Percentiles rank a stretch among this genome's conserved stretches.
Conservation (phyloP, 2,797 vertebrate species). For the Melanotaenia pygmaea region DNA sequence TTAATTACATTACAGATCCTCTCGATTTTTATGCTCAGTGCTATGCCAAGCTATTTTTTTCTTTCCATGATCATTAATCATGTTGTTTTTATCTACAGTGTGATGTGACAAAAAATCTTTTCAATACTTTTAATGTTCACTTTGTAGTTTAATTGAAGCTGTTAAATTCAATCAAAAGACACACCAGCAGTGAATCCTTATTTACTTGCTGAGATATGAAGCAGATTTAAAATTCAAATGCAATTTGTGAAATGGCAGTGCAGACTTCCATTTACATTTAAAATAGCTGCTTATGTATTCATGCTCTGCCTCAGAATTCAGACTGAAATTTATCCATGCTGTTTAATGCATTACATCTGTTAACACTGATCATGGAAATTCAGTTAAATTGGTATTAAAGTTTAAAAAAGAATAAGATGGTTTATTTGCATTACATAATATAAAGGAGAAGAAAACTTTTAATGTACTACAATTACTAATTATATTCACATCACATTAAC, state of each 20-base stretch:
- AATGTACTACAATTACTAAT: not conserved
- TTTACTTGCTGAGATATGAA: conserved; percentile 11
- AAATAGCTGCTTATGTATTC: conserved; percentile 19
- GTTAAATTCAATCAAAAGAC: conserved; percentile 11
- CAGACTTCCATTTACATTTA: conserved; percentile 37
- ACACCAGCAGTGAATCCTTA: not conserved
- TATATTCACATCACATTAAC: not conserved
- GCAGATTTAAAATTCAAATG: conserved; percentile 60
- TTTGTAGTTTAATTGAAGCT: conserved; percentile 25
- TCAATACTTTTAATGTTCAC: not conserved
- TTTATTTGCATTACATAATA: not conserved
- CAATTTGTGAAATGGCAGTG: conserved; percentile 43
- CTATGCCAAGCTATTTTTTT: not conserved
- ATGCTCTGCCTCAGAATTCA: not conserved
- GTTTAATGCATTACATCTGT: conserved; percentile 8
- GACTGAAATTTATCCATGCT: not conserved
- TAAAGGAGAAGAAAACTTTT: not conserved
- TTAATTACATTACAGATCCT: not conserved
- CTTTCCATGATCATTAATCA: not conserved
- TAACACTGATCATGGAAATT: conserved; percentile 7
- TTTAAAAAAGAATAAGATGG: not conserved
- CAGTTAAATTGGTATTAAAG: not conserved
- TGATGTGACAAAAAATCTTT: not conserved
- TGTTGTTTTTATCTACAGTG: not conserved
- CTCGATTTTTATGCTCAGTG: not conserved